Evolutionary conservation across 2,888 invertebrate genomes (phyloP).

Genomic region (Microchrysa polita): DNA sequence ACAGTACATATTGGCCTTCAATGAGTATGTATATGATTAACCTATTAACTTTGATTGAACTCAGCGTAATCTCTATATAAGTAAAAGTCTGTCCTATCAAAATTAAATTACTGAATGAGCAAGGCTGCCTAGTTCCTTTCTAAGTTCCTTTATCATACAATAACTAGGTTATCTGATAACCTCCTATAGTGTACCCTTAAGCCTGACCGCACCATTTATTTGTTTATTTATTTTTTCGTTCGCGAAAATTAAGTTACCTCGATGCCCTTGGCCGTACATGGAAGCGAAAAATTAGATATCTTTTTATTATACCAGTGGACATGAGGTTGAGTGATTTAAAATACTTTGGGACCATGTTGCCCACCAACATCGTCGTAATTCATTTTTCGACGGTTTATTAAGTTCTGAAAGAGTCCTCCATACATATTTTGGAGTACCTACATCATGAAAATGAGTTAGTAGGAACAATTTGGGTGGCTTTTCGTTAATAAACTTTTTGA

Average conservation of each 20-base stretch:
- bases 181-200: conserved; percentile 23
- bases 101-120: no score
- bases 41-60: no score
- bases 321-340: conserved; percentile 40
- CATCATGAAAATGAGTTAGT: not conserved
- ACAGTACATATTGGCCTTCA: no score
- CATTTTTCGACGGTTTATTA: conserved; percentile 37
- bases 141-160: no score
- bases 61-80: no score
- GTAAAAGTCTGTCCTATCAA: no score
- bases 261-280: conserved; percentile 27
- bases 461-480: conserved; percentile 30
- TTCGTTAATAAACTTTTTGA: conserved; percentile 27
- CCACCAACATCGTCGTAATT: conserved; percentile 22
- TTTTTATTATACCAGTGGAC: conserved; percentile 29
- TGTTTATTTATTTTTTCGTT: no score
- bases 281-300: conserved; percentile 23
- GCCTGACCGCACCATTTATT: no score
- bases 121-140: no score
- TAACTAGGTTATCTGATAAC: no score
- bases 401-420: conserved; percentile 20
- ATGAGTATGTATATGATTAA: no score
- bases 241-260: conserved; percentile 12
- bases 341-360: conserved; percentile 14
- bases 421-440: not conserved